Evolutionary conservation across 53 echinoderm and acorn worm species (phyloP).

Genomic region (Zoroaster sp.): DNA sequence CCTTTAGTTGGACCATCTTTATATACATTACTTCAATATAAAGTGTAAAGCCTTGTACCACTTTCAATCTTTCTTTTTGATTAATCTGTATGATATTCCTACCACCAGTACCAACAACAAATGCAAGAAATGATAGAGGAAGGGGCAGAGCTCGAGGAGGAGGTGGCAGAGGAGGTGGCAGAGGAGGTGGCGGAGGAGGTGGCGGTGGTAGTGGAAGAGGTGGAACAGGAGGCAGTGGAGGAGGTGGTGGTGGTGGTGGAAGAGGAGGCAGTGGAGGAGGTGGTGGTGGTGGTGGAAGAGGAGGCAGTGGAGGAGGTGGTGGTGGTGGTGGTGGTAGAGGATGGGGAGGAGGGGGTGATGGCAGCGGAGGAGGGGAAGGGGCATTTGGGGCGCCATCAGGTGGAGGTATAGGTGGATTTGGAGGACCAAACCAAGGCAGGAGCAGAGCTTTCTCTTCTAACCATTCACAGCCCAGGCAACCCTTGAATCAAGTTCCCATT

Average conservation of each 20-base stretch:
- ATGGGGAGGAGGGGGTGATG: background rate
- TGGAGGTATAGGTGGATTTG: background rate
- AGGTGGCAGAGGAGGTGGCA: constrained; percentile 15
- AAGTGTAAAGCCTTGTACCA: background rate
- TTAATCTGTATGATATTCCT: background rate
- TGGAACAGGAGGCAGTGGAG: background rate
- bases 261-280: constrained; percentile 28
- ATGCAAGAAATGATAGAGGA: constrained; percentile 27
- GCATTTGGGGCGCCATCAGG: background rate
- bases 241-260: constrained; percentile 31
- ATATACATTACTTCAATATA: too few relatives aligned
- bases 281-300: constrained; percentile 28
- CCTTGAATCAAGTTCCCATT: constrained; percentile 20
- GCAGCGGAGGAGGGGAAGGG: background rate
- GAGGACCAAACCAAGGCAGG: background rate
- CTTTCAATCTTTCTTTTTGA: background rate
- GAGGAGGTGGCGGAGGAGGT: constrained; percentile 12
- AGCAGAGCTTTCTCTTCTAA: constrained; percentile 7
- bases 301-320: background rate
- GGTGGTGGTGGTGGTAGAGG: constrained; percentile 26
- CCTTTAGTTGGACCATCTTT: too few relatives aligned
- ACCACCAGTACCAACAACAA: constrained; percentile 20
- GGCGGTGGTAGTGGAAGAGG: constrained; percentile 12
- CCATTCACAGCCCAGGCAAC: constrained; percentile 9
- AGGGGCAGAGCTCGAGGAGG: constrained; percentile 14